Base-by-base conservation (phyloP, 2,797 vertebrate genomes). In the Sebastes trivittatus region DNA sequence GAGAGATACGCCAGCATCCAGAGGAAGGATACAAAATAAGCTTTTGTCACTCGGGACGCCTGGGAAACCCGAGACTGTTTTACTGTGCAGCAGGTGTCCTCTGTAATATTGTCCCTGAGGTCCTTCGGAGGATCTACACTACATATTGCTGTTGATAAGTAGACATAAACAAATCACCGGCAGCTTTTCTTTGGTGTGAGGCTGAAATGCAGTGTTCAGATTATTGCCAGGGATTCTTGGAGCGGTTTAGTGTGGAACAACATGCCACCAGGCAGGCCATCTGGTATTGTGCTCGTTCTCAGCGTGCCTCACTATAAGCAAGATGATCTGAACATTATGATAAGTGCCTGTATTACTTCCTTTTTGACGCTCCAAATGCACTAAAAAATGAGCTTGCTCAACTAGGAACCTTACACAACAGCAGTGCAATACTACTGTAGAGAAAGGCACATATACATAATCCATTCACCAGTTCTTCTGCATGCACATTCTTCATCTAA, bases 251-350 rank as follows among this genome's bases (percentile, higher is more conserved):
- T 78, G 60, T 25, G 27, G 13, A 89, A 69, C 87, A 79, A 82
- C 82, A 81, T 80, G 93, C 60, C 59, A 82, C 71, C 75, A 30
- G 59, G 67, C 74, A 73, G 34, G 64, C 92, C 91, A 94, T 94
- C 91, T 95, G 93, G 86, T 75, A 66, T 46, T 67, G 11, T 36
- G 85, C 38, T 76, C 66, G 18, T 18, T 77, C 61, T 60, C 71
- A 52, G 64, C 62, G 62, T 56, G 54, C 36, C 27, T 63, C 32
- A 63, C 32, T 42, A 23, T 11, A 65, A 29, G 72, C 56, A 76
- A 83, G 59, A 71, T 72, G 49, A 74, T 75, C 49, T 63, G n/a
- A 77, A 72, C 64, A 78, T 76, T 25, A 18, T 25, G 14, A 67
- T 14, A 20, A 49, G 64, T 18, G 14, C 25, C 30, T 1, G 36